Percentiles rank a stretch among this genome's conserved stretches.
phyloP scores from a whole-genome alignment of 2,113 vertebrate genomes.

The Mesoclemmys tuberculata region DNA sequence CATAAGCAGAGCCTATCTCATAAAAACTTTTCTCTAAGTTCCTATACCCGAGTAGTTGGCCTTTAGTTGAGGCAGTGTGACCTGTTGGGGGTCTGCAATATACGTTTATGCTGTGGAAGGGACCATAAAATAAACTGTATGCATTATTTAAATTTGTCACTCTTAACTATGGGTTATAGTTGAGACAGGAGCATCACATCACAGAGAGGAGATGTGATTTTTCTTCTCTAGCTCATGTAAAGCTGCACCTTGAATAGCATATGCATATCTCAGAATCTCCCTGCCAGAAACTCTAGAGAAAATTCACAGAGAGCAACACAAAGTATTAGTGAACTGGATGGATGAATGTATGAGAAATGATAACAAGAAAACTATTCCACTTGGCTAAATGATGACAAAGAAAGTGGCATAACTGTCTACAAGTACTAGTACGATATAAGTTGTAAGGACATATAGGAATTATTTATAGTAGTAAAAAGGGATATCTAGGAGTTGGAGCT shows the following conservation, averaged over 20 bases:
- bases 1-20: too few relatives aligned
- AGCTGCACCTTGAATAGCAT: neutral
- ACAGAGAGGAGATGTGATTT: neutral
- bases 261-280: neutral
- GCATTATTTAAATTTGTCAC: rapidly evolving
- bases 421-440: conserved; percentile 9
- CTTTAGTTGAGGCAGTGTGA: rapidly evolving
- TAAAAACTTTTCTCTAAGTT: conserved; percentile 23
- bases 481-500: neutral
- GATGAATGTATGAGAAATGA: neutral
- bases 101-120: neutral
- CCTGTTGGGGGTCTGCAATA: rapidly evolving
- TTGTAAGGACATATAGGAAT: neutral
- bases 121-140: rapidly evolving
- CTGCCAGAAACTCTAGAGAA: neutral
- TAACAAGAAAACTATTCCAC: neutral
- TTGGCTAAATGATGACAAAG: neutral
- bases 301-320: neutral
- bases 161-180: neutral
- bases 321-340: neutral
- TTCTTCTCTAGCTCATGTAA: neutral
- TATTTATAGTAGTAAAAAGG: conserved; percentile 28
- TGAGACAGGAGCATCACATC: neutral
- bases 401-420: conserved; percentile 8
- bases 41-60: neutral